phyloP scores from a whole-genome alignment of 2,888 invertebrate genomes.

The Drosophila fungiperda region DNA sequence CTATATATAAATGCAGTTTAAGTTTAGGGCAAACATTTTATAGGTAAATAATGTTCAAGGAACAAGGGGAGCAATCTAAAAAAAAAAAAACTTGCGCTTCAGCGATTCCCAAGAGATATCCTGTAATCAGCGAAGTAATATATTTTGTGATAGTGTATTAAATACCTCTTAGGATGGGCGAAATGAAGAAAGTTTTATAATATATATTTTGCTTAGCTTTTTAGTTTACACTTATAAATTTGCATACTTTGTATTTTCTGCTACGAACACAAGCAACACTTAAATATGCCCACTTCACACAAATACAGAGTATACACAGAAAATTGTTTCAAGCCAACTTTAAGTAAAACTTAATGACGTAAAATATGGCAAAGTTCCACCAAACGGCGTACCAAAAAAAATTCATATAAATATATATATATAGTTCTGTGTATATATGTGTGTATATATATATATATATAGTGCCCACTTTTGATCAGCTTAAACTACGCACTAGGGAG shows the following conservation, averaged over 20 bases:
- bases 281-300: not conserved
- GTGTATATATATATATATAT: constrained; percentile 29
- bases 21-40: constrained; percentile 49
- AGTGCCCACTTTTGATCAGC: constrained; percentile 75
- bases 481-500: constrained; percentile 77
- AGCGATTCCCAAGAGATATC: not conserved
- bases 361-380: constrained; percentile 69
- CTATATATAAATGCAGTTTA: constrained; percentile 7
- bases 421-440: not conserved
- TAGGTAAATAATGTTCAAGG: constrained; percentile 63
- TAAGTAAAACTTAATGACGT: constrained; percentile 71
- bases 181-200: not conserved
- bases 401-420: not conserved
- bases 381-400: constrained; percentile 10
- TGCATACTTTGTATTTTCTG: not conserved
- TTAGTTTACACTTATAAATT: not conserved
- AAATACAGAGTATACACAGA: constrained; percentile 17
- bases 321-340: constrained; percentile 52
- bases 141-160: not conserved
- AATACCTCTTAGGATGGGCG: not conserved
- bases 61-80: not conserved
- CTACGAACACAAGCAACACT: not conserved
- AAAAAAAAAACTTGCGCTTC: not conserved
- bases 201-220: not conserved
- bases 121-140: not conserved